These are phyloP conservation scores for Drosophila littoralis DNA, from an alignment of 1,140 invertebrate genomes.

Conservation along the genomic window DNA sequence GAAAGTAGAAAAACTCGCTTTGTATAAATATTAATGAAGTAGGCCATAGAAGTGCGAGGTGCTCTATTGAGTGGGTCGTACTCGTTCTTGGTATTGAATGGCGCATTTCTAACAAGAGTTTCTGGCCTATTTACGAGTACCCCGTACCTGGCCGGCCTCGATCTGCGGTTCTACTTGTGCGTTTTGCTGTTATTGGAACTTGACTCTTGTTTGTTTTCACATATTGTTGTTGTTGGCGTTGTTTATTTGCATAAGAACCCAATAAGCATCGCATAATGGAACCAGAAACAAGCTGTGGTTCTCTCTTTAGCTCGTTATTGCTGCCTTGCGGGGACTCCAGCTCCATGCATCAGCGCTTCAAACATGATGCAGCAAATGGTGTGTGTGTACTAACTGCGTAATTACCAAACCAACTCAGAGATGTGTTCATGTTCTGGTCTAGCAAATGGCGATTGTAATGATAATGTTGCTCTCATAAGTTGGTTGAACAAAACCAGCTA, in stretches of 20 bases:
- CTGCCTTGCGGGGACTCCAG: slow-evolving; percentile 20
- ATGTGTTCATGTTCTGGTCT: slow-evolving; percentile 21
- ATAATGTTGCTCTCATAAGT: slow-evolving; percentile 21
- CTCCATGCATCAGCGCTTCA: slow-evolving; percentile 34
- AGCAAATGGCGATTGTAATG: slow-evolving; percentile 38
- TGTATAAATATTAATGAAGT: slow-evolving; percentile 83
- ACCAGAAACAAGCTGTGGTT: slow-evolving; percentile 40
- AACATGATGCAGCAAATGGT: slow-evolving; percentile 48
- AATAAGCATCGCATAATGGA: slow-evolving; percentile 48
- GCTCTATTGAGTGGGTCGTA: slow-evolving; percentile 39
- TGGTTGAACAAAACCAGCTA: too few relatives aligned
- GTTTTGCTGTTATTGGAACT: slow-evolving; percentile 42
- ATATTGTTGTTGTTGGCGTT: slow-evolving; percentile 15
- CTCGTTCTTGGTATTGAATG: slow-evolving; percentile 56
- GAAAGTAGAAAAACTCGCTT: slow-evolving; percentile 39
- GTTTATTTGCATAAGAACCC: slow-evolving; percentile 72
- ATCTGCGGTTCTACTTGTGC: slow-evolving; percentile 30
- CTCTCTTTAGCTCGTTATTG: slow-evolving; percentile 22
- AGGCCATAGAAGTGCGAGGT: slow-evolving; percentile 71
- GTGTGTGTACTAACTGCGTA: slow-evolving; percentile 49
- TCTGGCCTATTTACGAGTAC: slow-evolving; percentile 71
- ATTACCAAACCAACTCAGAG: slow-evolving; percentile 30
- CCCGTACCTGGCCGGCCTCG: neutral
- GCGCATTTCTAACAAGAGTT: slow-evolving; percentile 76
- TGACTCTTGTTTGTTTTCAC: slow-evolving; percentile 18